Evolutionary conservation across 2,113 vertebrate genomes (phyloP).

Genomic region (Myotis davidii): DNA sequence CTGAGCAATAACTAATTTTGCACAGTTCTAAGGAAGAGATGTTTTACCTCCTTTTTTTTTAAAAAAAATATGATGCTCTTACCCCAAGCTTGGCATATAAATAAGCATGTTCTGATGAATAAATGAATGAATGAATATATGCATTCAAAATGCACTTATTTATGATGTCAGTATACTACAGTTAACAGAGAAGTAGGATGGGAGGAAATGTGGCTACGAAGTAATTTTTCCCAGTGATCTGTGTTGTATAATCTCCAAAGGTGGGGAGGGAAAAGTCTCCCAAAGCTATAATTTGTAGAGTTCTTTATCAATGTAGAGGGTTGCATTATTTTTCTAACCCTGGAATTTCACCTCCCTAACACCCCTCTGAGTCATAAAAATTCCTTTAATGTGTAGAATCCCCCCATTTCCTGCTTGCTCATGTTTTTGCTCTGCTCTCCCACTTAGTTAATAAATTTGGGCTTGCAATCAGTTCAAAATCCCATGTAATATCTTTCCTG

Average conservation of each 20-base stretch:
- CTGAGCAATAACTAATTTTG: background rate
- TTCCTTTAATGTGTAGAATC: background rate
- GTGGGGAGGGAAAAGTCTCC: background rate
- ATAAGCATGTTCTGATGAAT: background rate
- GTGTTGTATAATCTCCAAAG: slow-evolving; percentile 28
- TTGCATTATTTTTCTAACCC: background rate
- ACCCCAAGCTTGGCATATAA: background rate
- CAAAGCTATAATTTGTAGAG: background rate
- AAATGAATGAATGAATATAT: background rate
- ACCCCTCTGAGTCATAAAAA: background rate
- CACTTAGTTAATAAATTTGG: background rate
- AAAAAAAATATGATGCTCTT: background rate
- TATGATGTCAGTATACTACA: background rate
- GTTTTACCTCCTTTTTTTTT: background rate
- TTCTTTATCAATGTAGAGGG: background rate
- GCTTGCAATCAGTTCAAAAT: slow-evolving; percentile 13
- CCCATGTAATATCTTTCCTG: background rate
- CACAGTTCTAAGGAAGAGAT: background rate
- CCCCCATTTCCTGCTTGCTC: background rate
- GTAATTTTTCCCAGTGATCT: background rate
- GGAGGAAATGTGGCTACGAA: background rate
- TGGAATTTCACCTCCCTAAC: slow-evolving; percentile 8
- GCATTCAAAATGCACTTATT: background rate
- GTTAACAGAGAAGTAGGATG: background rate
- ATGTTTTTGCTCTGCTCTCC: background rate